These are phyloP conservation scores for Bombus waltoni DNA, from an alignment of 1,140 invertebrate genomes.

Conservation along the genomic window DNA sequence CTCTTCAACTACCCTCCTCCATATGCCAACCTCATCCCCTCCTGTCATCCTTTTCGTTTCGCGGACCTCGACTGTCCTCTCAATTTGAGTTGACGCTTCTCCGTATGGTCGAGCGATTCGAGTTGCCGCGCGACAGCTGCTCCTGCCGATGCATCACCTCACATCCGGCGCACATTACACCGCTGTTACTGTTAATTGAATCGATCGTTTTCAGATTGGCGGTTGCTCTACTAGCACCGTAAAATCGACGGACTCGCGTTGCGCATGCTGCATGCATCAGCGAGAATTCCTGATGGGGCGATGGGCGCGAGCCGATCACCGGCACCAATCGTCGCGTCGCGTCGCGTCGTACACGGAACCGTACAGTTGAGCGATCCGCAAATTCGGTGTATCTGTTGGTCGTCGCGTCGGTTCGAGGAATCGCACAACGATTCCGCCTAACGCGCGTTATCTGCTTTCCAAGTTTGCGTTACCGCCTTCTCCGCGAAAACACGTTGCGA, in stretches of 20 bases:
- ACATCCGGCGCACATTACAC: slow-evolving; percentile 65
- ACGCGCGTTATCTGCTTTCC: neutral
- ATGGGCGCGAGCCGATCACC: neutral
- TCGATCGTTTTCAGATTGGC: slow-evolving; percentile 70
- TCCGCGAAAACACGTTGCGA: no score
- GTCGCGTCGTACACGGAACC: neutral
- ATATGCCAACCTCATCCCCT: neutral
- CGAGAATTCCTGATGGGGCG: neutral
- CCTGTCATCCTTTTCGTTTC: slow-evolving; percentile 33
- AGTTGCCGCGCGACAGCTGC: slow-evolving; percentile 70
- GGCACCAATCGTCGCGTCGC: neutral
- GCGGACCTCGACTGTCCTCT: slow-evolving; percentile 50
- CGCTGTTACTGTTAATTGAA: slow-evolving; percentile 76
- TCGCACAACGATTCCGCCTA: slow-evolving; percentile 29
- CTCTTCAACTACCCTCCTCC: slow-evolving; percentile 1
- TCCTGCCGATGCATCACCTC: slow-evolving; percentile 70
- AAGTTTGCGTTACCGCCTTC: neutral
- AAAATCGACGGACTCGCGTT: slow-evolving; percentile 46
- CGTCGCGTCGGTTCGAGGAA: neutral
- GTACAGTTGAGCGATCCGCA: neutral
- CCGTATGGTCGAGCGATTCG: slow-evolving; percentile 55
- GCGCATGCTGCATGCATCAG: slow-evolving; percentile 23
- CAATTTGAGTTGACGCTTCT: slow-evolving; percentile 72
- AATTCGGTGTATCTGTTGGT: slow-evolving; percentile 21
- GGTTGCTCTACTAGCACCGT: slow-evolving; percentile 36